Base-by-base conservation (phyloP, 2,888 invertebrate genomes). In the Ecliptopera silaceata region DNA sequence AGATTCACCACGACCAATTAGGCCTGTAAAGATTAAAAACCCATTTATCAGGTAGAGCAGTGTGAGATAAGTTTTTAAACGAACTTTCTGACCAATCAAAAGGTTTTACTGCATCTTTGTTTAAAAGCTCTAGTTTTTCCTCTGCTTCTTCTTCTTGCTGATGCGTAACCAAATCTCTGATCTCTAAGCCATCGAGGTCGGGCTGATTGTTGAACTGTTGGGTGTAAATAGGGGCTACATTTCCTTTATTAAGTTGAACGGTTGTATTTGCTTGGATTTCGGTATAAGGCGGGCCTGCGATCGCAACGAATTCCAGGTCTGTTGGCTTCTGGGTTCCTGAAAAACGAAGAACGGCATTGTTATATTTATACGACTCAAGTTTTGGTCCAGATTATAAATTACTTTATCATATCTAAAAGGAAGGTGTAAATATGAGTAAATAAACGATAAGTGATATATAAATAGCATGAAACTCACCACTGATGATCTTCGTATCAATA, bases 81-180 rank as follows among this genome's bases (percentile, higher is more conserved):
- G 92, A 92, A 61, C 94, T 93, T 47, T 92, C 93, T 48, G 95
- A 94, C 97, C 97, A 97, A 71, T 93, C 93, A 82, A 97, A 97
- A 0, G 95, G 93, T 50, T 82, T 82, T 5, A 91, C 72, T 2
- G 79, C 67, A 53, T 86, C 77, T 70, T 75, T 84, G 59, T 86
- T 86, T 11, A 82, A 75, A 48, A 72, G 54, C 46, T 87, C 85
- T 34, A 85, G 64, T 15, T 80, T 77, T 56, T 86, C 83, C 51
- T 85, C 82, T 48, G 78, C 78, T 0, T 79, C 84, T 68, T 88
- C 82, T 61, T 87, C 86, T 57, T 80, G 78, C 51, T 84, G 82
- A 1, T 87, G 86, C 42, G 82, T 80, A 1, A 88, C 82, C 3
- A 88, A 75, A 59, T 89, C 82, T 56, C 85, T 71, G 55, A 89